Evolutionary conservation across 2,797 vertebrate genomes (phyloP), one percentile per base, ranked within the genome.

Genomic region (Acrossocheilus fasciatus): DNA sequence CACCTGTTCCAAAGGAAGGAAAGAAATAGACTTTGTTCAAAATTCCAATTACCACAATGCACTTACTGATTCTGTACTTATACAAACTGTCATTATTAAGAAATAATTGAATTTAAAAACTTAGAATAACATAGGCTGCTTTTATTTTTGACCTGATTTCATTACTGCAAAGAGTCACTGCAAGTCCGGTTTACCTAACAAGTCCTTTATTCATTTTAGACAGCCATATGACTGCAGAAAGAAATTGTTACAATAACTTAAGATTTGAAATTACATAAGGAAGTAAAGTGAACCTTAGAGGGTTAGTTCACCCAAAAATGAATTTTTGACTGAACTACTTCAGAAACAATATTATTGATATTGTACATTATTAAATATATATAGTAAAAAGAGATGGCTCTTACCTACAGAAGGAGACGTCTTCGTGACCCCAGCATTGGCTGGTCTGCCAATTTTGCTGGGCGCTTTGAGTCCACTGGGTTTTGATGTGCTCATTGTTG

Each of bases 401-500:
- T 89, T 88, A 96, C 96, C 93, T 89, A 95, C 70, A 84, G 94
- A 84, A 14, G 93, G 50, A 69, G 89, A 91, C 17, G 96, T 95
- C 43, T 97, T 95, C 86, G 97, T 95, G 87, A 95, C 91, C 83
- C 94, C 90, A 0, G 94, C 82, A 80, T 93, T 93, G 54, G 96
- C 93, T 6, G 96, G 93, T 90, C 95, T 97, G 59, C 94, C 93
- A 91, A 98, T 98, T 94, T 97, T 99, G 91, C 95, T 97, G 73
- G 98, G 98, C 89, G 95, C 97, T 93, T 99, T 99, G 39, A 99
- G 96, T 91, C 98, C 97, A 80, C 96, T 99, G 70, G 97, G 92
- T 87, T 98, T 99, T 43, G 97, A 94, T 92, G 96, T 92, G 93
- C 97, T 99, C 98, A 99, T 99, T 89, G 93, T 96, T 94, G 87